Percentiles rank a stretch among this genome's conserved stretches.
These are phyloP conservation scores for Charaxes varanes DNA, from an alignment of 1,140 invertebrate genomes.

Conservation along the genomic window DNA sequence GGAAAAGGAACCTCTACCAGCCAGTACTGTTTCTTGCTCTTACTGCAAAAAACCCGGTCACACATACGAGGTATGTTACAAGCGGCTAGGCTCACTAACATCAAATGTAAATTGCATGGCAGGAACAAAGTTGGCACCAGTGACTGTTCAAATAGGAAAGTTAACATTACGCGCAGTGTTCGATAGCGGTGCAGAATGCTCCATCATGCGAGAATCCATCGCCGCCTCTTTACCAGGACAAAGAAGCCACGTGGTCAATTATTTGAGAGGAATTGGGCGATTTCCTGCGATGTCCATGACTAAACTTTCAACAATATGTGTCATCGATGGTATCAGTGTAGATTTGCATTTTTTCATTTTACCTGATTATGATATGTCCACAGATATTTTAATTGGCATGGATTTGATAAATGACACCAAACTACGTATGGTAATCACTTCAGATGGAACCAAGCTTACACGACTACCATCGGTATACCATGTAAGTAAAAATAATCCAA, in stretches of 20 bases:
- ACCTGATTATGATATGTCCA: constrained; percentile 20
- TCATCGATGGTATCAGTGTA: constrained; percentile 17
- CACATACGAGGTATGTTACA: constrained; percentile 26
- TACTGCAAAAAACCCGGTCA: constrained; percentile 19
- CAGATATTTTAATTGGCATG: constrained; percentile 26
- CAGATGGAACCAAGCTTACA: constrained; percentile 14
- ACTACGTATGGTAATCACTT: constrained; percentile 18
- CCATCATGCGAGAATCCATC: constrained; percentile 16
- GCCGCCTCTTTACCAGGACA: constrained; percentile 19
- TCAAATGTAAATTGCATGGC: constrained; percentile 24
- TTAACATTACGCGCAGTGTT: constrained; percentile 18
- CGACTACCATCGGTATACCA: constrained; percentile 14
- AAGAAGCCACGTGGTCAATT: constrained; percentile 17
- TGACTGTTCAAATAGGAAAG: constrained; percentile 13
- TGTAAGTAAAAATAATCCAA: constrained; percentile 1
- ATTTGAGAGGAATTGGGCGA: constrained; percentile 23
- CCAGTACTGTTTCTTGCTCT: too few species aligned
- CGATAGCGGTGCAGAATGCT: constrained; percentile 30
- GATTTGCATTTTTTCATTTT: constrained; percentile 26
- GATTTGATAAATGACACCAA: constrained; percentile 21
- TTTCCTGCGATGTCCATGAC: constrained; percentile 19
- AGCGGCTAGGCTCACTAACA: constrained; percentile 7
- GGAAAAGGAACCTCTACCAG: too few species aligned
- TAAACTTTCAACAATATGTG: constrained; percentile 16
- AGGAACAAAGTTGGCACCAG: constrained; percentile 9